Evolutionary conservation across 2,888 invertebrate genomes (phyloP).

Genomic region (Synergus umbraculus): DNA sequence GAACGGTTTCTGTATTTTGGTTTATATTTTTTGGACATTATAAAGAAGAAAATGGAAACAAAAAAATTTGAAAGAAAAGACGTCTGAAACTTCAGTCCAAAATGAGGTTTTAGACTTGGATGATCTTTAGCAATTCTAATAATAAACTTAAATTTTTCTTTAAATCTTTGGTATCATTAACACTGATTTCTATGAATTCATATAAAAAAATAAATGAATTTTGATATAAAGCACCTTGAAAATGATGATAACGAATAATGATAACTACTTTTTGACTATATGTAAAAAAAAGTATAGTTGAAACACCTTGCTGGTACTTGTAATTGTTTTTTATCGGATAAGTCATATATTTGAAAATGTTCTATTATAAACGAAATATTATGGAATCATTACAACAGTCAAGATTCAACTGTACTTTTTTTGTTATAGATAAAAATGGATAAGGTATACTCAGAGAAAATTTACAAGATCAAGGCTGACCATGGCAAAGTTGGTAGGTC

Average conservation of each 20-base stretch:
- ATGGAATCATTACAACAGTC: neutral
- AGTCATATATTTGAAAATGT: neutral
- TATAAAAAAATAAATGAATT: neutral
- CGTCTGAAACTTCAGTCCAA: too few relatives aligned
- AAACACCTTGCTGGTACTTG: neutral
- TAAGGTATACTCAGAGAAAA: conserved; percentile 42
- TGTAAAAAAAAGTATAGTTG: neutral
- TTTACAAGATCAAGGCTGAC: conserved; percentile 80
- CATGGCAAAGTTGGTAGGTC: conserved; percentile 94
- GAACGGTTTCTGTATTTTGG: too few relatives aligned
- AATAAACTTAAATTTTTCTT: too few relatives aligned
- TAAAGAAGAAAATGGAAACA: too few relatives aligned
- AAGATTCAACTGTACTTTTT: conserved; percentile 13
- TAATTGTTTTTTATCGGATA: neutral
- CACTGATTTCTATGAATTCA: neutral
- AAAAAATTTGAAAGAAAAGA: too few relatives aligned
- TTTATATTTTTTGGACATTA: too few relatives aligned
- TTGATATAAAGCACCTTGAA: neutral
- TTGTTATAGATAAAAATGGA: conserved; percentile 11
- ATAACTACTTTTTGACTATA: neutral
- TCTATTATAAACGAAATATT: neutral
- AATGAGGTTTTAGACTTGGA: too few relatives aligned
- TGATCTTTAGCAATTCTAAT: too few relatives aligned
- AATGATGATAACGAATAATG: neutral
- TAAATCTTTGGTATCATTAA: neutral